Conservation (phyloP, 2,888 invertebrate species). For the Drosophila pseudotalamancana region DNA sequence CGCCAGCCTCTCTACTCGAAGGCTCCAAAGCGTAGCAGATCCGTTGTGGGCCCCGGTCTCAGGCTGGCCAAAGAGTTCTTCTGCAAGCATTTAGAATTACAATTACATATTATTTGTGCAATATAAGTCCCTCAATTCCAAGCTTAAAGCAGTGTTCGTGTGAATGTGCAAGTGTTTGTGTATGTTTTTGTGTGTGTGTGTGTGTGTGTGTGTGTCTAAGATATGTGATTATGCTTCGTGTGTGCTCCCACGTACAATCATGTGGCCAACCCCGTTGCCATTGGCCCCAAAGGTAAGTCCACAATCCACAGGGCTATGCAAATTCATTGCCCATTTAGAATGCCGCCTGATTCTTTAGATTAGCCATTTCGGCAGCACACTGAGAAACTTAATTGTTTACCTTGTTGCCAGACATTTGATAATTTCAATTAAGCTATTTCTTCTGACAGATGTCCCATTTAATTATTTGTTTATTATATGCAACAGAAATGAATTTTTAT, state of each 20-base stretch:
- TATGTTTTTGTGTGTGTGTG: background rate
- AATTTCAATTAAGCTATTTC: too few species aligned
- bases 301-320: constrained; percentile 20
- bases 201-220: background rate
- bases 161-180: constrained; percentile 1
- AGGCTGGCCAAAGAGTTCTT: constrained; percentile 68
- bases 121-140: background rate
- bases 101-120: constrained; percentile 47
- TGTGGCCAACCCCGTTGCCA: constrained; percentile 1
- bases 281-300: background rate
- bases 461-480: too few species aligned
- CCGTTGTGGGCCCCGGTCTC: constrained; percentile 64
- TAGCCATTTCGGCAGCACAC: constrained; percentile 10
- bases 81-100: constrained; percentile 70
- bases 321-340: constrained; percentile 19
- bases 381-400: background rate
- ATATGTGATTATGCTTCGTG: background rate
- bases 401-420: too few species aligned
- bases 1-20: constrained; percentile 52
- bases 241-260: constrained; percentile 6
- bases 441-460: too few species aligned
- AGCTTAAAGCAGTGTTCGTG: constrained; percentile 19
- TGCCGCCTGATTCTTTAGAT: constrained; percentile 2
- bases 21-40: constrained; percentile 71
- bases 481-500: too few species aligned